Evolutionary conservation across 2,797 vertebrate genomes (phyloP), one percentile per base, ranked within the genome.

Genomic region (Sebastes minor): DNA sequence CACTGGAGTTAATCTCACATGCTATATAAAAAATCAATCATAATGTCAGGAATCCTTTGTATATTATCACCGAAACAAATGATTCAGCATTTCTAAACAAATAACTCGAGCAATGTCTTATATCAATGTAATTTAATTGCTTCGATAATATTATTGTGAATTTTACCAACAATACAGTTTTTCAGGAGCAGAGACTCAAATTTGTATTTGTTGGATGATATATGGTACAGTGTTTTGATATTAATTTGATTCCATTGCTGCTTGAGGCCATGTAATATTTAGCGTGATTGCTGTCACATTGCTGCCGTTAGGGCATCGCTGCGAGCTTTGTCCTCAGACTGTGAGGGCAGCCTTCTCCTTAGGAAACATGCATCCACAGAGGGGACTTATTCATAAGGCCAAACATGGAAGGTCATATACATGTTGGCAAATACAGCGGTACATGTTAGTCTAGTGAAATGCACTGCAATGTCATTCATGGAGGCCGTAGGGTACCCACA

Each of bases 361-460:
- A 33, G 74, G 56, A 87, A 53, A 78, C 71, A 74, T 80, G 27
- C 68, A 81, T 78, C 53, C 69, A 46, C 46, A 74, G 53, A 71
- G 61, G 25, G 59, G 23, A 70, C 70, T 68, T 74, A 72, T 86
- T 85, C 46, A 65, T 33, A 59, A 57, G 65, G 61, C 33, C 55
- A 52, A 61, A 64, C 73, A 63, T 4, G 20, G 69, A 86, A 83
- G 78, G 78, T 85, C 78, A 66, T 27, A 33, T 14, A 71, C 1
- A 2, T 75, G 65, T 52, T 53, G 38, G 35, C 68, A 74, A 71
- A 81, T 74, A 55, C 35, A 27, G 14, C 1, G 2, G 20, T 68
- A 59, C 53, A 35, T 63, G 77, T 76, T 52, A 65, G 75, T 52
- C 23, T 55, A 22, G 27, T 70, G 42, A 67, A 84, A 84, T 76